phyloP scores from a whole-genome alignment of 1,140 invertebrate species.

The Rhopalosiphum maidis region DNA sequence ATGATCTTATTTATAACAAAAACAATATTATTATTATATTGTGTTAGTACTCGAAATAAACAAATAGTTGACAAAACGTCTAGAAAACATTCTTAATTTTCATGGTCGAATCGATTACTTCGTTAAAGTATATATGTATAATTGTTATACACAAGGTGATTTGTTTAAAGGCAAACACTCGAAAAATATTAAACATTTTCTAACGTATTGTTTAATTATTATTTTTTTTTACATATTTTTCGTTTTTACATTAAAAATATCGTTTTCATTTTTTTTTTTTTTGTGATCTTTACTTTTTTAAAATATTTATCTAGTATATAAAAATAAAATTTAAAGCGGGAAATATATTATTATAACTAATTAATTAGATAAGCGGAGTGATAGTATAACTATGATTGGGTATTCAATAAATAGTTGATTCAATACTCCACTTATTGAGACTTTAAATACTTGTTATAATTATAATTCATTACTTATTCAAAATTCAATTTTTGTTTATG shows the following conservation, averaged over 20 bases:
- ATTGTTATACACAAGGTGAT: background rate
- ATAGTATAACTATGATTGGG: too few relatives aligned
- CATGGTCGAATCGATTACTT: background rate
- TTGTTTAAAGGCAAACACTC: too few relatives aligned
- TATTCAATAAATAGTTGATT: background rate
- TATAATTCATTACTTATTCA: background rate
- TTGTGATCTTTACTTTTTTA: background rate
- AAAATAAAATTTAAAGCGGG: background rate
- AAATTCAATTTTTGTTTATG: background rate
- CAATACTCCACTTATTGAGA: background rate
- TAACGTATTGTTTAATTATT: background rate
- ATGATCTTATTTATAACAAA: background rate
- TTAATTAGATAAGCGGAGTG: background rate
- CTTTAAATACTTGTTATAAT: background rate
- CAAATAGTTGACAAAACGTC: background rate
- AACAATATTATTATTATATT: background rate
- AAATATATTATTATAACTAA: too few relatives aligned
- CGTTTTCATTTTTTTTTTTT: too few relatives aligned
- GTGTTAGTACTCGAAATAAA: background rate
- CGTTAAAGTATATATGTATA: background rate
- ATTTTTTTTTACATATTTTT: background rate
- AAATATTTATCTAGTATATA: background rate
- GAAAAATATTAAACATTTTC: background rate
- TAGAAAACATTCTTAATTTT: background rate
- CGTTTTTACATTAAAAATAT: background rate